phyloP scores from a whole-genome alignment of 2,888 invertebrate species.

The Lasioglossum morio region DNA sequence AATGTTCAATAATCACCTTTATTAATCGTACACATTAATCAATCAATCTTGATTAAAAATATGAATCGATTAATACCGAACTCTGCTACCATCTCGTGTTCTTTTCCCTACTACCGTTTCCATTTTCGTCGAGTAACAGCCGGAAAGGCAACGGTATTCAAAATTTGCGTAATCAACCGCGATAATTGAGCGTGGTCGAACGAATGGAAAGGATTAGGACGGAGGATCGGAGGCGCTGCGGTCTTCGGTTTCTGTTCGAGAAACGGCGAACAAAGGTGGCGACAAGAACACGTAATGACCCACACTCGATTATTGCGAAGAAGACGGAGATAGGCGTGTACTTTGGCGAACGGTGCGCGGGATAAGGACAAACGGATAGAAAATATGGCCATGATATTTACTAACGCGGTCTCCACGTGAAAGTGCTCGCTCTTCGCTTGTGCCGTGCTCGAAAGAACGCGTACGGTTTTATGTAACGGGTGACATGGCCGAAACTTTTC shows the following conservation, averaged over 20 bases:
- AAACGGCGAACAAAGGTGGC: slow-evolving; percentile 51
- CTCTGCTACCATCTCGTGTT: too few relatives aligned
- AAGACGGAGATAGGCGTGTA: slow-evolving; percentile 40
- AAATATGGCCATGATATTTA: slow-evolving; percentile 83
- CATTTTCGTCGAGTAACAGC: too few relatives aligned
- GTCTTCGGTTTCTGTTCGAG: background rate
- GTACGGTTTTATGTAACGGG: slow-evolving; percentile 74
- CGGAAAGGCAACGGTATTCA: background rate
- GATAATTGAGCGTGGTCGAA: slow-evolving; percentile 25
- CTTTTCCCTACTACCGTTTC: too few relatives aligned
- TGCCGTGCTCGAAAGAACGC: slow-evolving; percentile 70
- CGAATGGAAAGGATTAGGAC: background rate
- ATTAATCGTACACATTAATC: too few relatives aligned
- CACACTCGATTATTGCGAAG: slow-evolving; percentile 52
- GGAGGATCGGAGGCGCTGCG: background rate
- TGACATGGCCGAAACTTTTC: slow-evolving; percentile 59
- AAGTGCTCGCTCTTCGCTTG: slow-evolving; percentile 79
- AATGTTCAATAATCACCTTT: too few relatives aligned
- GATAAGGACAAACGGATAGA: slow-evolving; percentile 66
- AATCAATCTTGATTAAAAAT: too few relatives aligned
- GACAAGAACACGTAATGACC: slow-evolving; percentile 59
- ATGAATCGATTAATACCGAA: too few relatives aligned
- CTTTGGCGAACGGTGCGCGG: slow-evolving; percentile 24
- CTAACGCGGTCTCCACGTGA: slow-evolving; percentile 81
- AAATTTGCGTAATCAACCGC: slow-evolving; percentile 32